Evolutionary conservation across 2,888 invertebrate species (phyloP).

Genomic region (Acleris sparsana): DNA sequence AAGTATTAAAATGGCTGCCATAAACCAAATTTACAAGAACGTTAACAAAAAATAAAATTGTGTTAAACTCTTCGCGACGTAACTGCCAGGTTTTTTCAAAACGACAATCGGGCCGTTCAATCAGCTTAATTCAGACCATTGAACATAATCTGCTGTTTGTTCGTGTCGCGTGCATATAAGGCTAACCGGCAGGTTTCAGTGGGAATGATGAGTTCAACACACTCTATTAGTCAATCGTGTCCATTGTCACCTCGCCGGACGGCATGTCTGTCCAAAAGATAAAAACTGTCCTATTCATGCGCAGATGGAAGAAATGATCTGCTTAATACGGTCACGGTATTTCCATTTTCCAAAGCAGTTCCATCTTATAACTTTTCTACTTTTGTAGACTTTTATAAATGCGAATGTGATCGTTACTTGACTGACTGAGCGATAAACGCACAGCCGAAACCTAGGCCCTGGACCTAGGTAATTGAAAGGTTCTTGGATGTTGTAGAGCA

Average conservation of each 20-base stretch:
- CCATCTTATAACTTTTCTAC: neutral
- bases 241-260: conserved; percentile 50
- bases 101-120: conserved; percentile 51
- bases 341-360: conserved; percentile 1
- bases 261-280: conserved; percentile 47
- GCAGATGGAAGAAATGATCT: conserved; percentile 42
- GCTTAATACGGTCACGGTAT: conserved; percentile 43
- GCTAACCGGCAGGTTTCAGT: conserved; percentile 49
- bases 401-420: neutral
- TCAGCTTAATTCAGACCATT: conserved; percentile 61
- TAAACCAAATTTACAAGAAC: no score
- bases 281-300: conserved; percentile 46
- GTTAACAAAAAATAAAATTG: neutral
- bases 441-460: no score
- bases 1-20: no score
- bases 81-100: conserved; percentile 45
- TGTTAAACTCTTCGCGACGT: neutral
- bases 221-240: conserved; percentile 49
- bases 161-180: conserved; percentile 58
- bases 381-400: neutral
- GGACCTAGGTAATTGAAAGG: no score
- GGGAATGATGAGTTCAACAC: conserved; percentile 50
- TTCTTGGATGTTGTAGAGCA: no score
- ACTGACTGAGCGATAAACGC: no score
- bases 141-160: conserved; percentile 56